Base-by-base conservation (phyloP, 2,113 vertebrate genomes). In the Rutilus rutilus region DNA sequence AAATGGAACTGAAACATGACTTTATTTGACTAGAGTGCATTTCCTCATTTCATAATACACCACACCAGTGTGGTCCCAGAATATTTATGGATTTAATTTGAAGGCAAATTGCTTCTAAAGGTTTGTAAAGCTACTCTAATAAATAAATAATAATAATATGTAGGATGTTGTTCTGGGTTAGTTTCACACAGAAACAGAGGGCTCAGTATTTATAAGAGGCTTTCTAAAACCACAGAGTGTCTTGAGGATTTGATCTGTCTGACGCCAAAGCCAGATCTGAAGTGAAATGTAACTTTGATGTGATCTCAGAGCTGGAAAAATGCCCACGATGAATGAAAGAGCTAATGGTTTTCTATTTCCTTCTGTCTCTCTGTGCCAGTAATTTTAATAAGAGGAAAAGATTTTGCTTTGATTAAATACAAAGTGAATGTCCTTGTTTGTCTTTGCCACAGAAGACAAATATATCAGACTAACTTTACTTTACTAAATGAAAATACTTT, bases 241-340 rank as follows among this genome's bases (percentile, higher is more conserved):
- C 36, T 79, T 79, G 54, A 5, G 21, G 77, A 60, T 79, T 79
- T 60, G 54, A 79, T 60, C 54, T 79, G 17, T 79, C 52, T 23
- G 23, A 60, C 0, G 21, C 77, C 77, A 60, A 79, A 79, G 54
- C 77, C 77, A 79, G 77, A 60, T 79, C 77, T 60, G 77, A 79
- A 79, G 77, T 79, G 54, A 79, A 42, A 79, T 79, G 11, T 79
- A 42, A 17, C 77, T 79, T 79, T 79, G 77, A 79, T 79, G 77
- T 85, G 42, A 78, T 85, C 42, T 67, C 74, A 17, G 54, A 60
- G 36, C 54, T 79, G 77, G 77, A 59, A n/a, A 42, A 42, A 1
- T 60, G 77, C 77, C 54, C 57, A 33, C 27, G 57, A 21, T 39
- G 59, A 76, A 76, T 86, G 78, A 86, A 86, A 57, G 59, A 82